Evolutionary conservation across 2,888 invertebrate genomes (phyloP).

Genomic region (Calameuta idolon): DNA sequence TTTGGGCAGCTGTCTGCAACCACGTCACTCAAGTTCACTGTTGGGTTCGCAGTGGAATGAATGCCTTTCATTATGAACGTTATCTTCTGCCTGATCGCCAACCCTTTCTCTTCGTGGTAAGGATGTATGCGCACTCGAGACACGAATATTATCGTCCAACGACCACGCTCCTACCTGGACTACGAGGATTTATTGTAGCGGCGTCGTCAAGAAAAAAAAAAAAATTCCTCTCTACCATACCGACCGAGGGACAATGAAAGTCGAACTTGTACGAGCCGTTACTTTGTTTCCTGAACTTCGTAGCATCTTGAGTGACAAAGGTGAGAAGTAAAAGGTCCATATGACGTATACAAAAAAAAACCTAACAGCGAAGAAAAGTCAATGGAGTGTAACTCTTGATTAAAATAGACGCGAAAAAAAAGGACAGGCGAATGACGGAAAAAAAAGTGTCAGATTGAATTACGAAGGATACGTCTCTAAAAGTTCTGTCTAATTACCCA

Average conservation of each 20-base stretch:
- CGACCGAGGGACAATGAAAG: neutral
- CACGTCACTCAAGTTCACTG: conserved; percentile 65
- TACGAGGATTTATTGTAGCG: conserved; percentile 4
- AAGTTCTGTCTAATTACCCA: no score
- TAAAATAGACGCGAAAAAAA: neutral
- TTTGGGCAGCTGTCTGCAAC: conserved; percentile 65
- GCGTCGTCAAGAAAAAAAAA: neutral
- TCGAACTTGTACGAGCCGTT: neutral
- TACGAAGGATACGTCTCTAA: no score
- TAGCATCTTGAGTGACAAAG: neutral
- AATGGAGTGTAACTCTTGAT: neutral
- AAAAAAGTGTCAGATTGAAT: no score
- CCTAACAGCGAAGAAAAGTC: neutral
- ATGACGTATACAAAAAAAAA: neutral
- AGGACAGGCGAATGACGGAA: no score
- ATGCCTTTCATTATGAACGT: conserved; percentile 65
- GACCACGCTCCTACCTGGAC: conserved; percentile 25
- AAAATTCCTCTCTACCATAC: neutral
- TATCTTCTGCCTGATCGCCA: conserved; percentile 58
- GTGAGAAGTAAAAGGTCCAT: neutral
- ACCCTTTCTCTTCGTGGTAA: conserved; percentile 43
- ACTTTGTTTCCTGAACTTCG: neutral
- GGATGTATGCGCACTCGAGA: conserved; percentile 18
- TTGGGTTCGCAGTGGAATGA: conserved; percentile 60
- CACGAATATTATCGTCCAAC: conserved; percentile 39